A percentile compares a stretch with the other conserved stretches of the same genome.
Conservation (phyloP, 23 tunicate genomes). For the Halocynthia roretzi region DNA sequence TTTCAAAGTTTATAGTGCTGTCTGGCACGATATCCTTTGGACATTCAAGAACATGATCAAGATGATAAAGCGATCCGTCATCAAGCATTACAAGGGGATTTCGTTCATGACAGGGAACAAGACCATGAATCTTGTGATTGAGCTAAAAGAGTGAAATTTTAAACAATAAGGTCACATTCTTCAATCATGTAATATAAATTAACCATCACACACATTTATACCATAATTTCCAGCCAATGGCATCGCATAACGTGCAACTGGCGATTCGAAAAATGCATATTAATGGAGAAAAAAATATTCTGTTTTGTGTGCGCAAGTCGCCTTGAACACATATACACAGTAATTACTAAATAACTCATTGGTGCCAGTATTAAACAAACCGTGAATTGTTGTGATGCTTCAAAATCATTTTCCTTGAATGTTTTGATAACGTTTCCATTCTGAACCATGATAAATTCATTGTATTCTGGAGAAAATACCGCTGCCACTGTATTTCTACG, state of each 20-base stretch:
- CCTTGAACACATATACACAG: too few relatives aligned
- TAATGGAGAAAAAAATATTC: too few relatives aligned
- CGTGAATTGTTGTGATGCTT: conserved; percentile 23
- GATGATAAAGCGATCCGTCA: conserved; percentile 10
- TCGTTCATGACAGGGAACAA: not conserved
- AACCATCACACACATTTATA: too few relatives aligned
- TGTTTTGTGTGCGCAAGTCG: too few relatives aligned
- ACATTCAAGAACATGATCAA: conserved; percentile 6
- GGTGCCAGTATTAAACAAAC: conserved; percentile 3
- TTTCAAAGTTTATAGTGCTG: not conserved
- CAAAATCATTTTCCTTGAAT: conserved; percentile 16
- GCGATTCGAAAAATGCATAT: too few relatives aligned
- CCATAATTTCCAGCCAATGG: too few relatives aligned
- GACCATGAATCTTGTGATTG: conserved; percentile 7
- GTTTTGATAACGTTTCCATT: conserved; percentile 16
- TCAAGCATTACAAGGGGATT: conserved; percentile 7
- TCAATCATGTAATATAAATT: too few relatives aligned
- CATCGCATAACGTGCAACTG: too few relatives aligned
- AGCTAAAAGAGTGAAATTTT: not conserved
- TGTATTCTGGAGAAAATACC: conserved; percentile 16
- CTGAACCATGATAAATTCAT: conserved; percentile 29
- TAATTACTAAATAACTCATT: not conserved
- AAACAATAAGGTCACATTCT: not conserved
- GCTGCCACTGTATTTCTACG: conserved; percentile 18
- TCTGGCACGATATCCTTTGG: conserved; percentile 9